Evolutionary conservation across 2,888 invertebrate genomes (phyloP).

Genomic region (Ariolimax columbianus): DNA sequence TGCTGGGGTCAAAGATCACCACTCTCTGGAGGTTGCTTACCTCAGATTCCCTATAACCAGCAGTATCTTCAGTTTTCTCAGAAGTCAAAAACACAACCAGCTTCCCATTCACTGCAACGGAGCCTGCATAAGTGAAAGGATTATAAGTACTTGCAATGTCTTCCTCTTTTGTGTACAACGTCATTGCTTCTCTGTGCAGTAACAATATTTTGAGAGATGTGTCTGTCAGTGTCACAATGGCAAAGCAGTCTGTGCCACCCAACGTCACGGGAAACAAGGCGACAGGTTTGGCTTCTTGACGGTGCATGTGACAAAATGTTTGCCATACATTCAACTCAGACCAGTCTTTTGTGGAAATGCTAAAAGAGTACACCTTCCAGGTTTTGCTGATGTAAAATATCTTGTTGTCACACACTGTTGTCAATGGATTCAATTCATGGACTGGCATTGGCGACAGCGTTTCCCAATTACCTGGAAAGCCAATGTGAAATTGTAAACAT

Average conservation of each 20-base stretch:
- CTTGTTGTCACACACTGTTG: neutral
- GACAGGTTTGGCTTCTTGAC: neutral
- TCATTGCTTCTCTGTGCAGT: neutral
- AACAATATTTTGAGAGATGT: neutral
- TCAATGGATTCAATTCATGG: slow-evolving; percentile 21
- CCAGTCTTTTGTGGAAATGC: neutral
- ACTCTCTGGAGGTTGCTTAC: neutral
- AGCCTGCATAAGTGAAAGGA: neutral
- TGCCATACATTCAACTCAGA: neutral
- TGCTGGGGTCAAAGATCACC: neutral
- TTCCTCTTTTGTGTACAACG: neutral
- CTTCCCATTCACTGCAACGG: slow-evolving; percentile 4
- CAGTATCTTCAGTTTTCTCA: neutral
- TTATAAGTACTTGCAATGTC: neutral
- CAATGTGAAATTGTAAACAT: neutral
- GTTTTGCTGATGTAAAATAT: slow-evolving; percentile 26
- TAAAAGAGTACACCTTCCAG: slow-evolving; percentile 1
- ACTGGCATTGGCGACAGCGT: slow-evolving; percentile 1
- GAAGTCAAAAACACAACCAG: slow-evolving; percentile 6
- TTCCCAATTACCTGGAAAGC: slow-evolving; percentile 33
- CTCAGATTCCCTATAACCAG: neutral
- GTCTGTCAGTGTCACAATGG: too few species aligned
- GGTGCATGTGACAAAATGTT: neutral
- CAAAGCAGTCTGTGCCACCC: neutral
- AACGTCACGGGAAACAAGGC: neutral